Percentiles rank a stretch among this genome's conserved stretches.
Conservation (phyloP, 2,888 invertebrate genomes). For the Meteorus colon region DNA sequence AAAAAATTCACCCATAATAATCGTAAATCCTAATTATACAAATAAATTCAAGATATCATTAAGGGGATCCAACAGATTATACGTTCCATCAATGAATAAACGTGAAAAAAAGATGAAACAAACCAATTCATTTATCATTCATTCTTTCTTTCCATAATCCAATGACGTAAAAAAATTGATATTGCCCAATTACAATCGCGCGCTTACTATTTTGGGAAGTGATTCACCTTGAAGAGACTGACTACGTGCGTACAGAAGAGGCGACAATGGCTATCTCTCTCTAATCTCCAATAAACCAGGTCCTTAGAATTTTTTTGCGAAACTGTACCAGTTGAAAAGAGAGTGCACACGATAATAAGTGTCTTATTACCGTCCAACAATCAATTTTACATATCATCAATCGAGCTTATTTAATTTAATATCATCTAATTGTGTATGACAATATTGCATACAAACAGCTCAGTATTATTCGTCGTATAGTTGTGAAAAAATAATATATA, state of each 20-base stretch:
- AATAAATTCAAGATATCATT: no score
- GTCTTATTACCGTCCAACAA: conserved; percentile 37
- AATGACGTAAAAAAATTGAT: neutral
- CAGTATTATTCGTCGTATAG: neutral
- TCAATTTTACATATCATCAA: neutral
- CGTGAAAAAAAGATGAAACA: neutral
- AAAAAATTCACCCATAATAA: no score
- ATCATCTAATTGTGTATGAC: neutral
- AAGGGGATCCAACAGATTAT: no score
- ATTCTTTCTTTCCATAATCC: neutral
- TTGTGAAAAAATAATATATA: conserved; percentile 12
- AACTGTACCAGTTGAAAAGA: conserved; percentile 55
- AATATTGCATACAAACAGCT: neutral
- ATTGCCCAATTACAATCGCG: conserved; percentile 56
- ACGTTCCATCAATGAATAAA: neutral
- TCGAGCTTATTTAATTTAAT: neutral
- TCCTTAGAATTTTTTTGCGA: conserved; percentile 56
- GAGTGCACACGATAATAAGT: conserved; percentile 50
- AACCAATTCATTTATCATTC: neutral
- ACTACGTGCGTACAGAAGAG: conserved; percentile 48
- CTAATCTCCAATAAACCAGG: conserved; percentile 59
- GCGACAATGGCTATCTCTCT: conserved; percentile 54
- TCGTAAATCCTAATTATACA: no score
- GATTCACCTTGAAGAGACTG: conserved; percentile 62
- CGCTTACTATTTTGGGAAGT: conserved; percentile 60